Percentiles rank a stretch among this genome's conserved stretches.
phyloP scores from a whole-genome alignment of 2,113 vertebrate genomes.

The Archocentrus centrarchus region DNA sequence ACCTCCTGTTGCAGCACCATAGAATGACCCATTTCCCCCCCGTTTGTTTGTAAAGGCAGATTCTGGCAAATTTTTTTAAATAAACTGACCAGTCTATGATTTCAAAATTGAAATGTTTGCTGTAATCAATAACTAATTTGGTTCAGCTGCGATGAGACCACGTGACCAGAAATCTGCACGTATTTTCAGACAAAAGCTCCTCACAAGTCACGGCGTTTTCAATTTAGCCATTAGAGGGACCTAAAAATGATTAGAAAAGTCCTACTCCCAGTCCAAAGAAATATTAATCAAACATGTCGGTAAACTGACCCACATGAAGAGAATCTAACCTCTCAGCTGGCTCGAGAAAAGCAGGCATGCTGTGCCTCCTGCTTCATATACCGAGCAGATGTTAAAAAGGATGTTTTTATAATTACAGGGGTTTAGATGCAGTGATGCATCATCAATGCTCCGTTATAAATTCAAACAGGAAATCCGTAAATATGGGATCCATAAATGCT shows the following conservation, averaged over 20 bases:
- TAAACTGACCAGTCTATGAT: not conserved
- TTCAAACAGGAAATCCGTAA: not conserved
- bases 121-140: not conserved
- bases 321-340: not conserved
- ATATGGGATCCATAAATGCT: not conserved
- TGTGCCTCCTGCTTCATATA: not conserved
- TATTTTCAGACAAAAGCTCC: not conserved
- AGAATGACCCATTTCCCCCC: fast-evolving
- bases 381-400: not conserved
- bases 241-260: not conserved
- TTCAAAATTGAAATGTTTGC: not conserved
- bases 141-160: no score
- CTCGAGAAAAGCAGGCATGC: not conserved
- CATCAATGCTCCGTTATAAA: not conserved
- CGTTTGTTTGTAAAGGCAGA: not conserved
- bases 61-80: not conserved
- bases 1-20: not conserved
- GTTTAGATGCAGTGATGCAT: not conserved
- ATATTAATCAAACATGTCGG: not conserved
- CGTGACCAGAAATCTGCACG: fast-evolving
- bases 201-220: not conserved
- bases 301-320: not conserved
- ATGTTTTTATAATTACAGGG: not conserved
- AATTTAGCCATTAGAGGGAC: not conserved
- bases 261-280: fast-evolving